phyloP scores from a whole-genome alignment of 2,797 vertebrate species.

The Capromys pilorides region DNA sequence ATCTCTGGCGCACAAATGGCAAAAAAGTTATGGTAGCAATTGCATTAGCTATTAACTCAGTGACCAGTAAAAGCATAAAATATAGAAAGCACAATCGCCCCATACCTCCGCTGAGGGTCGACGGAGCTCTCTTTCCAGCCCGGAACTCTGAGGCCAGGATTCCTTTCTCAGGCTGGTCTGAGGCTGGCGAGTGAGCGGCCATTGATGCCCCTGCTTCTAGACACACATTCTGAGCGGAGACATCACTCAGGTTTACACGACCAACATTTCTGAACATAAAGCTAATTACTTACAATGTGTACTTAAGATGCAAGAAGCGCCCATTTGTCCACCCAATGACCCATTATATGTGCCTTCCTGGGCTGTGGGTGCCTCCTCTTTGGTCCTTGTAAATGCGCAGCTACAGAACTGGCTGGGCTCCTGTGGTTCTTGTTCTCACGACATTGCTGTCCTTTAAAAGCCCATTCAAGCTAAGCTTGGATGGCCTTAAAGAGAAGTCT shows the following conservation, averaged over 20 bases:
- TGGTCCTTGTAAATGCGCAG: not conserved
- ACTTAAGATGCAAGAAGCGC: constrained; percentile 11
- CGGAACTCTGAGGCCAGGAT: not conserved
- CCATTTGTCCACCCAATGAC: not conserved
- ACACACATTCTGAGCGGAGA: not conserved
- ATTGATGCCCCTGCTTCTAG: not conserved
- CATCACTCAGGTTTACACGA: not conserved
- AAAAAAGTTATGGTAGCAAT: not conserved
- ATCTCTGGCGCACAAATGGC: not conserved
- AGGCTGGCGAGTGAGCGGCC: not conserved
- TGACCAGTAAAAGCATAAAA: not conserved
- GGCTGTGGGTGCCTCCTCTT: not conserved
- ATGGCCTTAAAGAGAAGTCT: not conserved
- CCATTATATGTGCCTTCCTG: not conserved
- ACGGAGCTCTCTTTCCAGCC: not conserved
- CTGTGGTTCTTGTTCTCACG: rapidly evolving
- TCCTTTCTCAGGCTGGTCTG: not conserved
- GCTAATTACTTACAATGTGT: constrained; percentile 48
- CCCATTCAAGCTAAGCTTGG: not conserved
- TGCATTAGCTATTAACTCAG: not conserved
- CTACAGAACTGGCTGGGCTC: not conserved
- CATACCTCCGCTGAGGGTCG: not conserved
- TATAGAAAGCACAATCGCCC: not conserved
- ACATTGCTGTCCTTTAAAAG: not conserved
- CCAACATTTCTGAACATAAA: not conserved